Evolutionary conservation across 2,113 vertebrate species (phyloP), one percentile per base, ranked within the genome.

Genomic region (Dipodomys merriami): DNA sequence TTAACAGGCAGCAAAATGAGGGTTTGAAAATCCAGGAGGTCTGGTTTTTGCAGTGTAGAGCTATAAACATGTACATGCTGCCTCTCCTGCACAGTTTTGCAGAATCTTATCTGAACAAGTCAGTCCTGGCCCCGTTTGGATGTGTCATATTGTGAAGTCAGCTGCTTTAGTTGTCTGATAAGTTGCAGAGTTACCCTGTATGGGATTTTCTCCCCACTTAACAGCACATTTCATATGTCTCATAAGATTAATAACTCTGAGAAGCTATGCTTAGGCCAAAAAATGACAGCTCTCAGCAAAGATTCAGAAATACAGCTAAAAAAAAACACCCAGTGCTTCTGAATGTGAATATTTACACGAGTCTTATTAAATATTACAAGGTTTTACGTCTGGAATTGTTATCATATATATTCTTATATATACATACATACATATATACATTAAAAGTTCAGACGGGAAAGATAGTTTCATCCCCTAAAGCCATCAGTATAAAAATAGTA

Each of bases 201-300:
- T 73, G 33, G 19, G 71, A 62, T 57, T 74, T 60, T 85, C 39
- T 86, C 7, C 6, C 35, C 15, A 29, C 6, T 72, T 71, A 72
- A 35, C 4, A n/a, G 27, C 76, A 80, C 72, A 68, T 73, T 71
- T 90, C 30, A 3, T 73, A 76, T 89, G 60, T 67, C 18, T 91
- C 76, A 71, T 23, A 39, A 64, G 74, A 85, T 91, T 88, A 88
- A 44, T 83, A 90, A 62, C 80, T 68, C 79, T 49, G 25, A 86
- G 67, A 85, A 67, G 22, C 8, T 60, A 10, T 64, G 30, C 6
- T 62, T 71, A 39, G n/a, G 27, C 11, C 22, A 71, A 89, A 77
- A 57, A 71, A 72, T 94, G 49, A 67, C 49, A 67, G 60, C 7
- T 79, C 4, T 88, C 44, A 84, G 62, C 6, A 69, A 79, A 60